Base-by-base conservation (phyloP, 2,797 vertebrate species). In the Helostoma temminkii region DNA sequence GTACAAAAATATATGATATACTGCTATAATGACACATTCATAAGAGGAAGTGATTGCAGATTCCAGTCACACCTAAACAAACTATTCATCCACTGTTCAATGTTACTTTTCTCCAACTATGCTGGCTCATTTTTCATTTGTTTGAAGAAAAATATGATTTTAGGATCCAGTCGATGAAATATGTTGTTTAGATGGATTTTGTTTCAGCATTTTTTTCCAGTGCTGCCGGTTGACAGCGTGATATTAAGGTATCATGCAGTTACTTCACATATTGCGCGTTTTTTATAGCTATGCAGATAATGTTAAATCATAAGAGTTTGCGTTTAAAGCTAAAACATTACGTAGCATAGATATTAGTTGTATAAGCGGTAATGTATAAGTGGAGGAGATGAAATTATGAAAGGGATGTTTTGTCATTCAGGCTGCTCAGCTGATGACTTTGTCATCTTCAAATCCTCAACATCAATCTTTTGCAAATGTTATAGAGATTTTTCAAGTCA, bases 1-100 rank as follows among this genome's bases (percentile, higher is more conserved):
- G 77, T 89, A 89, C 75, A 92, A 87, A 90, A 89, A 91, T 87
- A 85, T 41, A 85, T 41, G 65, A 81, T 74, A 66, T 56, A 34
- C 54, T 58, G 78, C 34, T 43, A 21, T 16, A 41, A 84, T 26
- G 73, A 78, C 69, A 60, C 76, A 65, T 80, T 85, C 69, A 64
- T 19, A 56, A 61, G 37, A 74, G 45, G 56, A 68, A 48, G 37
- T 67, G 43, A 47, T 28, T 16, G 0, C 9, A n/a, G 55, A 18
- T 47, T 57, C 62, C 68, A 78, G 63, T 42, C 52, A 49, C 66
- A 48, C 58, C 66, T 19, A 41, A 71, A 14, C 66, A 22, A 24
- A 59, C 12, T 0, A 2, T 8, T 41, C 45, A 15, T 26, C 68
- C 0, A 2, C 24, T 9, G 12, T 15, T 21, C 6, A 25, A 21